Evolutionary conservation across 1,140 invertebrate genomes (phyloP), one percentile per base, ranked within the genome.

Genomic region (Gonioctena quinquepunctata): DNA sequence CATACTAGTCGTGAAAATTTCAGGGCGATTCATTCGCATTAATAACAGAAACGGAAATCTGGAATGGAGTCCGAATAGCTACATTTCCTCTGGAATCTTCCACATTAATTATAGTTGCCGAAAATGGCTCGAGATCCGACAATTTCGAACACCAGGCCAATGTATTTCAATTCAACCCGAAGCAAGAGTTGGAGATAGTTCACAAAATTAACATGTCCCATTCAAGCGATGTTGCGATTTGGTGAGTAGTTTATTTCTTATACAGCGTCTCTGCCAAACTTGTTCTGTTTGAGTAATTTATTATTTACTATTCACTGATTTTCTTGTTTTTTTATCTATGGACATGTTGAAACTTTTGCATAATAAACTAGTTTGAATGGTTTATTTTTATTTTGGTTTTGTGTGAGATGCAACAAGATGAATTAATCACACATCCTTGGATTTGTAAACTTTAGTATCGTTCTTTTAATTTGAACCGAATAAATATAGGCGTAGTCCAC

Each of bases 211-310:
- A 80, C 28, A 72, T 74, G 21, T 60, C 62, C 27, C 68, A 73
- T 56, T 73, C 77, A 21, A 68, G 26, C 13, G 78, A 82, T 76
- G 68, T 80, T 19, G 28, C 56, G 25, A 68, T 82, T 64, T 83
- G 81, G 82, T 79, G 74, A 76, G 23, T n/a, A 21, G 21, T 66
- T 48, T 59, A 22, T 42, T 42, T 42, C 33, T n/a, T n/a, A n/a
- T n/a, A n/a, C n/a, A n/a, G n/a, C n/a, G n/a, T n/a, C n/a, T n/a
- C n/a, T n/a, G n/a, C n/a, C n/a, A n/a, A n/a, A n/a, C n/a, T n/a
- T n/a, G n/a, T n/a, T n/a, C n/a, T n/a, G n/a, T n/a, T n/a, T n/a
- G n/a, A n/a, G n/a, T n/a, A n/a, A n/a, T n/a, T n/a, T n/a, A n/a
- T n/a, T n/a, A n/a, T n/a, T n/a, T n/a, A n/a, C n/a, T n/a, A n/a